phyloP scores from a whole-genome alignment of 2,888 invertebrate species.

The Polymixis lichenea region DNA sequence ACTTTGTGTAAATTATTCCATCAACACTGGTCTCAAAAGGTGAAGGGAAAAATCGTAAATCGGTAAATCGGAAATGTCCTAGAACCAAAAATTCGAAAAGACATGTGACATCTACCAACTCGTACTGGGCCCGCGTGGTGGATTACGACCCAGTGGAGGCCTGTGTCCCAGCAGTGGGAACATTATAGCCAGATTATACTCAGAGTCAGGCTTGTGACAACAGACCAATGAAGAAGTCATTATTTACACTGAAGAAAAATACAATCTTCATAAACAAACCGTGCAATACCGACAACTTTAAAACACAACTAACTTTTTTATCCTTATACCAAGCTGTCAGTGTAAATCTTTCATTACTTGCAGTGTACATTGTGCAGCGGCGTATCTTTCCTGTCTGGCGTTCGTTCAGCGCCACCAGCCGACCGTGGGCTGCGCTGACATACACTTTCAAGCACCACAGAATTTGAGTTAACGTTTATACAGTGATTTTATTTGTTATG shows the following conservation, averaged over 20 bases:
- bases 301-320: background rate
- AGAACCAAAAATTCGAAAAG: no score
- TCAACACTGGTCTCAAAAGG: no score
- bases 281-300: background rate
- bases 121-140: no score
- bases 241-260: background rate
- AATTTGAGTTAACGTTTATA: slow-evolving; percentile 2
- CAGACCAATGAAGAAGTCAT: background rate
- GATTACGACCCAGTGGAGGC: no score
- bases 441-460: slow-evolving; percentile 37
- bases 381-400: slow-evolving; percentile 33
- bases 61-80: no score
- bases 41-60: no score
- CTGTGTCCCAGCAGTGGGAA: no score
- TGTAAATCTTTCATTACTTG: slow-evolving; percentile 51
- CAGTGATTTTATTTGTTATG: background rate
- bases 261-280: background rate
- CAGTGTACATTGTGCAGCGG: slow-evolving; percentile 5
- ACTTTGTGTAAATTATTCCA: no score
- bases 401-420: slow-evolving; percentile 22
- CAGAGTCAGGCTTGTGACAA: background rate
- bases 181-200: no score
- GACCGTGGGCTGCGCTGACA: slow-evolving; percentile 38
- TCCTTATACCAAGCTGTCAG: slow-evolving; percentile 28
- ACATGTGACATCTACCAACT: no score